phyloP scores from a whole-genome alignment of 2,113 vertebrate genomes.

The Podarcis cretensis region DNA sequence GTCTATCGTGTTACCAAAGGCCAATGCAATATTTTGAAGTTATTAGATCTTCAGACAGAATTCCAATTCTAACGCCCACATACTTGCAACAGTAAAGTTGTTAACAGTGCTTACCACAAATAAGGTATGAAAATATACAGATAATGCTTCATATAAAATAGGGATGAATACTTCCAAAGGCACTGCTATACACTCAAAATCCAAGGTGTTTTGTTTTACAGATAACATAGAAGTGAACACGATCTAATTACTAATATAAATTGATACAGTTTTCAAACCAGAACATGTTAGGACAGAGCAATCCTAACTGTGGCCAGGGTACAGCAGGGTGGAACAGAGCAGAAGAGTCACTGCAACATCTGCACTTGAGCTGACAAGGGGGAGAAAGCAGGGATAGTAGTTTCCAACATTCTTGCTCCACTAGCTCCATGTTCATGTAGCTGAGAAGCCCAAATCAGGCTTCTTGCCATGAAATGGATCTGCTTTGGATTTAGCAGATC shows the following conservation, averaged over 20 bases:
- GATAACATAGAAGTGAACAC: constrained; percentile 23
- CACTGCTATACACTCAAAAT: constrained; percentile 48
- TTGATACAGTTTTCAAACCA: not conserved
- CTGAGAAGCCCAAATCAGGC: too few species aligned
- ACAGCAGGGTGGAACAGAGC: too few species aligned
- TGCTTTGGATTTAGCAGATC: too few species aligned
- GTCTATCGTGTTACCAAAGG: constrained; percentile 1
- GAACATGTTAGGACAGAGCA: constrained; percentile 20
- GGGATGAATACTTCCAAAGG: constrained; percentile 59
- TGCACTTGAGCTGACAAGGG: too few species aligned
- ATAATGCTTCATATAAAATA: constrained; percentile 42
- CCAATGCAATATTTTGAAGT: not conserved
- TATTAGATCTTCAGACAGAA: not conserved
- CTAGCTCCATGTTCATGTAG: too few species aligned
- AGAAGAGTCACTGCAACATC: too few species aligned
- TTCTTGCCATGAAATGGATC: too few species aligned
- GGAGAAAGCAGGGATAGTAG: too few species aligned
- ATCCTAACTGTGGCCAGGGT: too few species aligned
- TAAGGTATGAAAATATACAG: constrained; percentile 41
- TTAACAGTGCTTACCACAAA: constrained; percentile 46
- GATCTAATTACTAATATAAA: constrained; percentile 5
- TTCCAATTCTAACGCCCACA: not conserved
- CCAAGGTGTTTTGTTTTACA: constrained; percentile 20
- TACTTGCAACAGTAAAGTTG: constrained; percentile 41
- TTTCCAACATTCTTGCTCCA: too few species aligned